Percentiles rank a stretch among this genome's conserved stretches.
phyloP scores from a whole-genome alignment of 1,140 invertebrate species.

The Nomia melanderi region DNA sequence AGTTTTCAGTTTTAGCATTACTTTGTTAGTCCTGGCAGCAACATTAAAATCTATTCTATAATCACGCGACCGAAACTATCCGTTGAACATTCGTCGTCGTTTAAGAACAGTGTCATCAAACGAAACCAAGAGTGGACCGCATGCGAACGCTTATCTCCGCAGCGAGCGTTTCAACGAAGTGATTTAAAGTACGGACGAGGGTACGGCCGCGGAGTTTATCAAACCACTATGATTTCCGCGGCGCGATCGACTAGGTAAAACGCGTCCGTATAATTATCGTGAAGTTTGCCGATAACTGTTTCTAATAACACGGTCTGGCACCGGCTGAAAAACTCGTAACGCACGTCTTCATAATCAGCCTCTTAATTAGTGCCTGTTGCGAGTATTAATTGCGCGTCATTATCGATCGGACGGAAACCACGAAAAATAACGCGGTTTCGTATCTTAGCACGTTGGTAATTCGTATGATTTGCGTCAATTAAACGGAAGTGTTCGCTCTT shows the following conservation, averaged over 20 bases:
- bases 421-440: constrained; percentile 5
- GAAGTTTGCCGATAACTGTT: constrained; percentile 27
- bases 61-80: too few relatives aligned
- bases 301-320: constrained; percentile 8
- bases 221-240: background rate
- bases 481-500: constrained; percentile 3
- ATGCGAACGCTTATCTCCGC: background rate
- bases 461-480: constrained; percentile 40
- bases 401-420: constrained; percentile 5
- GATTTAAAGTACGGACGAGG: background rate
- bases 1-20: too few relatives aligned
- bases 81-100: too few relatives aligned
- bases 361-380: constrained; percentile 11
- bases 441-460: background rate
- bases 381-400: constrained; percentile 20
- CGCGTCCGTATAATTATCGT: constrained; percentile 11
- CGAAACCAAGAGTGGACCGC: background rate
- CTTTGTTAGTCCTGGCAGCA: too few relatives aligned
- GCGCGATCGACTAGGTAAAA: background rate
- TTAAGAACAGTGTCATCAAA: background rate
- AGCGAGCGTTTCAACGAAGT: background rate
- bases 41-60: too few relatives aligned
- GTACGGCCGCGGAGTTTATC: background rate
- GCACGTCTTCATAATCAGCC: background rate
- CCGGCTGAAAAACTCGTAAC: background rate